These are phyloP conservation scores for Platycheirus rosarum DNA, from an alignment of 2,888 invertebrate species.

Conservation along the genomic window DNA sequence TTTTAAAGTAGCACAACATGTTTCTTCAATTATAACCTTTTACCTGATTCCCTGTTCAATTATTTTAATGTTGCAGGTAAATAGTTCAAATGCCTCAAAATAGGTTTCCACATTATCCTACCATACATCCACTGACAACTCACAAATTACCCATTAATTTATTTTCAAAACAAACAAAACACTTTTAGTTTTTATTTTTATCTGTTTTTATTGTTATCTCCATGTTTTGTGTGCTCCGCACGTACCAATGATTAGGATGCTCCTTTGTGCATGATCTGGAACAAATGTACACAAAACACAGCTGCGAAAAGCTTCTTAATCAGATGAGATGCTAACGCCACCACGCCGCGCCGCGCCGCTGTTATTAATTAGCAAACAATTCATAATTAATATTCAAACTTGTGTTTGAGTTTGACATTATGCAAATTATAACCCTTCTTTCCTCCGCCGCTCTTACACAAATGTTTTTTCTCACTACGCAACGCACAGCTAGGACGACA, in stretches of 20 bases:
- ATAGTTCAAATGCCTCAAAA: neutral
- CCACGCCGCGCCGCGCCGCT: neutral
- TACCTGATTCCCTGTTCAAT: too few relatives aligned
- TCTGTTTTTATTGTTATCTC: neutral
- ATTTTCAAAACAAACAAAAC: neutral
- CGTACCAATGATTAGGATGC: constrained; percentile 30
- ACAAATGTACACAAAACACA: constrained; percentile 33
- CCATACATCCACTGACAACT: neutral
- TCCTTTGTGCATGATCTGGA: constrained; percentile 54
- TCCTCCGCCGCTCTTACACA: neutral
- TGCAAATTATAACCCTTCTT: constrained; percentile 56
- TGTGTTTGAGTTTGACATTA: constrained; percentile 69
- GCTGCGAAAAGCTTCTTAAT: constrained; percentile 45
- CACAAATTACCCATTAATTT: neutral
- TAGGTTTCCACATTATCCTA: neutral
- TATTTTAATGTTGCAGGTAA: too few relatives aligned
- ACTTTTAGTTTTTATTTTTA: neutral
- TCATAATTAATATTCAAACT: constrained; percentile 70
- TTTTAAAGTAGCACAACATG: too few relatives aligned
- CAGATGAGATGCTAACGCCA: constrained; percentile 28
- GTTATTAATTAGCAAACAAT: constrained; percentile 72
- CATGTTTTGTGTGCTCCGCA: neutral
- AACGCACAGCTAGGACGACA: too few relatives aligned
- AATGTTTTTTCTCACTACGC: constrained; percentile 17
- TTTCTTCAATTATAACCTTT: too few relatives aligned